A percentile compares a stretch with the other conserved stretches of the same genome.
Conservation (phyloP, 2,888 invertebrate species). For the Neelides folsomi region DNA sequence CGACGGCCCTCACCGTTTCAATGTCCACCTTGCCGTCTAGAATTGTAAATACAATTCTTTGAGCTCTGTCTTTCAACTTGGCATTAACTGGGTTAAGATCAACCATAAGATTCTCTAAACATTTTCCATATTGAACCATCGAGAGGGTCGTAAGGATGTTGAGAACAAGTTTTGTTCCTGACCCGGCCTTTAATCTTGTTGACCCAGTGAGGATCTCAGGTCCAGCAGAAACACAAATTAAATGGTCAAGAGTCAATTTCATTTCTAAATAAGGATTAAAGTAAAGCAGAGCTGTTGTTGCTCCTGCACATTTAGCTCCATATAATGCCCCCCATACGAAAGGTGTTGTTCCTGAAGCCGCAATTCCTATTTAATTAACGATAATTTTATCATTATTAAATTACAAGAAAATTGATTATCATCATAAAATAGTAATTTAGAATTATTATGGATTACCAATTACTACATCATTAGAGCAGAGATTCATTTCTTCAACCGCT, state of each 20-base stretch:
- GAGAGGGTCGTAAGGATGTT: conserved; percentile 30
- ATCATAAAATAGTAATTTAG: background rate
- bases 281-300: conserved; percentile 25
- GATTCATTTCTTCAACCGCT: conserved; percentile 12
- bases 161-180: conserved; percentile 28
- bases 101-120: conserved; percentile 30
- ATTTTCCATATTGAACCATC: conserved; percentile 30
- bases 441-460: conserved; percentile 14
- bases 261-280: conserved; percentile 23
- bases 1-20: too few species aligned
- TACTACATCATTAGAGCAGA: conserved; percentile 25
- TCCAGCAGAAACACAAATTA: conserved; percentile 18
- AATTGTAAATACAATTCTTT: conserved; percentile 26
- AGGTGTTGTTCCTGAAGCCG: conserved; percentile 28
- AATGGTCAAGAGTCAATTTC: conserved; percentile 19
- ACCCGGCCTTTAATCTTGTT: conserved; percentile 29
- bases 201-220: conserved; percentile 30
- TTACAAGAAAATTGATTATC: background rate
- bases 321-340: conserved; percentile 31
- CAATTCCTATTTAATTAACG: conserved; percentile 20
- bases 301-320: conserved; percentile 16
- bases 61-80: conserved; percentile 27
- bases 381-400: background rate
- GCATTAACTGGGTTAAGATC: conserved; percentile 27
- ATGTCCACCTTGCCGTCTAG: conserved; percentile 8